Conservation (phyloP, 2,888 invertebrate genomes). For the Carterocephalus palaemon region DNA sequence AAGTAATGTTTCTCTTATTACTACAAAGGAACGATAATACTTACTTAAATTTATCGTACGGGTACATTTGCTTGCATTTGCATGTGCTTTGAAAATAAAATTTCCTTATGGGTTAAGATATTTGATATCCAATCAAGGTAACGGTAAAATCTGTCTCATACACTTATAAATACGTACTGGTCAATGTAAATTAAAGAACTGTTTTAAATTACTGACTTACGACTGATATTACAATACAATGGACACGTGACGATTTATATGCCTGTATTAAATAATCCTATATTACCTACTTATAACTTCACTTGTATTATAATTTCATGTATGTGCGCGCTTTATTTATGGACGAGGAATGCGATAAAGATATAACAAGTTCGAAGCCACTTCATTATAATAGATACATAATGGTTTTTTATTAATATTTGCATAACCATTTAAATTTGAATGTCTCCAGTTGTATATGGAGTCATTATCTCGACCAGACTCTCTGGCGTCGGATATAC, state of each 20-base stretch:
- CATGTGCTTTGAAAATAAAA: no score
- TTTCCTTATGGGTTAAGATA: no score
- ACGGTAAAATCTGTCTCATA: slow-evolving; percentile 41
- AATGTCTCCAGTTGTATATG: slow-evolving; percentile 45
- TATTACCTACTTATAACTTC: slow-evolving; percentile 43
- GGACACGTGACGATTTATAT: slow-evolving; percentile 39
- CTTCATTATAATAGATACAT: slow-evolving; percentile 30
- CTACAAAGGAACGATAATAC: no score
- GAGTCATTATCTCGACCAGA: slow-evolving; percentile 44
- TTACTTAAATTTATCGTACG: no score
- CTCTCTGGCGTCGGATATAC: slow-evolving; percentile 51
- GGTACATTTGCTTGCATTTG: no score
- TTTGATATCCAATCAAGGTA: slow-evolving; percentile 45
- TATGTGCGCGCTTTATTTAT: slow-evolving; percentile 3
- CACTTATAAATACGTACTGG: slow-evolving; percentile 50
- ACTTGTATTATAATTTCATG: slow-evolving; percentile 35
- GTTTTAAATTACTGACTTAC: slow-evolving; percentile 63
- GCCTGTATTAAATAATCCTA: slow-evolving; percentile 50
- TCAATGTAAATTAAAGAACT: slow-evolving; percentile 56
- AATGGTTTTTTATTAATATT: slow-evolving; percentile 41
- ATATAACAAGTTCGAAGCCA: slow-evolving; percentile 5
- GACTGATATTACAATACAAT: slow-evolving; percentile 62
- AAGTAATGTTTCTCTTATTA: no score
- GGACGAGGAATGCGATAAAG: neutral
- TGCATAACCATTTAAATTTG: slow-evolving; percentile 46